Evolutionary conservation across 2,797 vertebrate genomes (phyloP), one percentile per base, ranked within the genome.

Genomic region (Sebastes cheni): DNA sequence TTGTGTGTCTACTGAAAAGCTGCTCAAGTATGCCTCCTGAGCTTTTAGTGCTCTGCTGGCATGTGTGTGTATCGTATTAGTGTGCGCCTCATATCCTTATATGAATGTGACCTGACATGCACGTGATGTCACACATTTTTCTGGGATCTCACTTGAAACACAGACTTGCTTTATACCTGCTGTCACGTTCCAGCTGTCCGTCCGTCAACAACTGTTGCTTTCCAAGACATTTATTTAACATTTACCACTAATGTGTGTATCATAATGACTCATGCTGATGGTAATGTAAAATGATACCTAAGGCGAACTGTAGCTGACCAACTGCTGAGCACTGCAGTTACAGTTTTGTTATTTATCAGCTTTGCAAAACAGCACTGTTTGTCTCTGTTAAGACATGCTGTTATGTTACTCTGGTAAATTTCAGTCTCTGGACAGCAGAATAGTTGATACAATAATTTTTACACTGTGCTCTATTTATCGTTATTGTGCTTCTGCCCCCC

Each of bases 161-260:
- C 22, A 82, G 75, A 64, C 72, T 60, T 13, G 20, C 67, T 65
- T 68, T 68, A 36, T 72, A 76, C 67, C 72, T 81, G n/a, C 54
- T 29, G 32, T 74, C 34, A 58, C 18, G 11, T 76, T 79, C 66
- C 79, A 88, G 55, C 69, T 76, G 69, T 23, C 69, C 10, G 6
- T 83, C 73, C 54, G 11, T 74, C 72, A 2, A 52, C 72, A 75
- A 22, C 76, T 80, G 71, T 25, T 82, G 52, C 34, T 72, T 67
- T 61, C 7, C 56, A 58, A 1, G 0, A 30, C 60, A 61, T 32
- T 30, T 30, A 62, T 67, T 60, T 60, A 72, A 8, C 2, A 18
- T 66, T 39, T 59, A 71, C 25, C 5, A 12, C 32, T 42, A 25
- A 81, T 52, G 27, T 56, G 22, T 8, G 22, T 52, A 6, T 30